Base-by-base conservation (phyloP, 2,888 invertebrate species). In the Acholoe squamosa region DNA sequence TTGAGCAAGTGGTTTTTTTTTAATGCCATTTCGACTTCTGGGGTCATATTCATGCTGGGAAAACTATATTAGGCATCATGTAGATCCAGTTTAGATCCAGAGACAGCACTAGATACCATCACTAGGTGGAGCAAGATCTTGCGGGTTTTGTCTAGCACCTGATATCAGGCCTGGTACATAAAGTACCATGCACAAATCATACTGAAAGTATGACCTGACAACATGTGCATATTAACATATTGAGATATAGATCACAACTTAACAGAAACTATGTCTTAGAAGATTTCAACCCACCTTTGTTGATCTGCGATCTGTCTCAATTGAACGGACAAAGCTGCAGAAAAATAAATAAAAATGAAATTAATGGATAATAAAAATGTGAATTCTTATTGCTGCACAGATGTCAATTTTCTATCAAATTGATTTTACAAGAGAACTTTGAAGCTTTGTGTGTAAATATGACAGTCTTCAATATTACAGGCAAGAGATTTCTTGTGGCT, bases 221-320 rank as follows among this genome's bases (percentile, higher is more conserved):
- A 43, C 43, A 43, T 7, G 43, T 43, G 43, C 43, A 43, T 3
- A 43, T 3, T 43, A 43, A 7, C 10, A 43, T 43, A 43, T 10
- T 43, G 10, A 3, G 43, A 10, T 43, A 43, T n/a, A n/a, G n/a
- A n/a, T n/a, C n/a, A 43, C 43, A 43, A 43, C 10, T 10, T 43
- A 7, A 43, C 43, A 7, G 43, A 43, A 43, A 43, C 10, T 43
- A 61, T 3, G 61, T 61, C 19, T n/a, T 14, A 61, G 19, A 19
- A 61, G 61, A 14, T 28, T n/a, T 54, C 12, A 25, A 54, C 51
- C 19, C 34, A 91, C 90, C 91, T 91, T 56, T 91, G 91, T 77
- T 92, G 91, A 52, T 92, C 92, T 51, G 92, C 92, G 31, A 92
- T 91, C 25, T 91, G 91, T 80, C 91, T 90, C 34, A 92, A 56